These are phyloP conservation scores for Genyomyrus donnyi DNA, from an alignment of 2,113 vertebrate genomes.

Conservation along the genomic window DNA sequence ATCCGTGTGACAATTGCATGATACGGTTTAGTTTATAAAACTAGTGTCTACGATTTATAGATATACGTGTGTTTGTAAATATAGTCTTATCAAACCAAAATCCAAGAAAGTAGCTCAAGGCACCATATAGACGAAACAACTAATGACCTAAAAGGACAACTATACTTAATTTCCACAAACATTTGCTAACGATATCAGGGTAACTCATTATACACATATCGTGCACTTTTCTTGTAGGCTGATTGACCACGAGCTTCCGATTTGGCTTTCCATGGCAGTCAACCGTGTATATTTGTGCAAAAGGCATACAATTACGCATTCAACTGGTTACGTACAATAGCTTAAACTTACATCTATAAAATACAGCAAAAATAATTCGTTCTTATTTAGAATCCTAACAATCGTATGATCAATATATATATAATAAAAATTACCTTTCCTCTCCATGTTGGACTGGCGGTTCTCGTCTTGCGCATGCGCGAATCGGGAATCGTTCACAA, in stretches of 20 bases:
- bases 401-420: background rate
- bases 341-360: background rate
- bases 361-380: background rate
- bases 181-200: background rate
- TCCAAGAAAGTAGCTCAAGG: background rate
- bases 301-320: background rate
- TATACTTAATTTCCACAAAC: background rate
- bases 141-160: background rate
- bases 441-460: constrained; percentile 76
- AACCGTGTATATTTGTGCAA: background rate
- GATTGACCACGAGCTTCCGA: background rate
- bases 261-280: background rate
- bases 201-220: background rate
- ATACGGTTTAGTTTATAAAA: background rate
- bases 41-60: background rate
- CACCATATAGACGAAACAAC: background rate
- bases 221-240: background rate
- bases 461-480: constrained; percentile 57
- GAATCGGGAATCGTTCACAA: background rate
- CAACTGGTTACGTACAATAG: background rate
- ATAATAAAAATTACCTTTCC: constrained; percentile 75
- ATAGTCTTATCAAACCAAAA: background rate
- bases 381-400: background rate
- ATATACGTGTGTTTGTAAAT: background rate
- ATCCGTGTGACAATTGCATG: background rate